Percentiles rank a stretch among this genome's conserved stretches.
phyloP scores from a whole-genome alignment of 2,888 invertebrate species.

The Germaria angustata region DNA sequence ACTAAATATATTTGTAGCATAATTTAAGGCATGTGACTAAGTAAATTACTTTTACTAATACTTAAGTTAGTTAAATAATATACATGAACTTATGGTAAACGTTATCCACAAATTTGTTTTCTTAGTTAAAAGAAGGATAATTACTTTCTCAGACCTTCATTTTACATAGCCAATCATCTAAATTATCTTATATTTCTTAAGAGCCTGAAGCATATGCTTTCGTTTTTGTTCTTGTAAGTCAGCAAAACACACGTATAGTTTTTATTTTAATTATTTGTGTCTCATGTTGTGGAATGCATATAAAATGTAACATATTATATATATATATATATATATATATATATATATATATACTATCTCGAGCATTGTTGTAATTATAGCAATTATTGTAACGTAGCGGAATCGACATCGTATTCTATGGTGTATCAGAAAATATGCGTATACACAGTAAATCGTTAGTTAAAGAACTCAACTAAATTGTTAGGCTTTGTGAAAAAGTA shows the following conservation, averaged over 20 bases:
- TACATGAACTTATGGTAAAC: not conserved
- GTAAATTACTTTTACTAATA: not conserved
- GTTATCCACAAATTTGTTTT: not conserved
- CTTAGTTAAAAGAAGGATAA: not conserved
- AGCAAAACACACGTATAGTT: not conserved
- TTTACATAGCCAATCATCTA: not conserved
- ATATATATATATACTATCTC: not conserved
- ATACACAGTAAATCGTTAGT: too few relatives aligned
- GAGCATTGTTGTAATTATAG: too few relatives aligned
- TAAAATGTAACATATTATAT: not conserved
- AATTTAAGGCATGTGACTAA: not conserved
- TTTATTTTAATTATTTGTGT: conserved; percentile 8
- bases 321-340: not conserved
- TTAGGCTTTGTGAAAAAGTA: too few relatives aligned
- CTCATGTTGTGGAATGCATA: not conserved
- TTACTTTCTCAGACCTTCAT: not conserved
- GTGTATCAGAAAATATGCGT: too few relatives aligned
- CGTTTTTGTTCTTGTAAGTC: not conserved
- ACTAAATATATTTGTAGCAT: not conserved
- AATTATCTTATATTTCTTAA: not conserved
- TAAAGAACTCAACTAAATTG: too few relatives aligned
- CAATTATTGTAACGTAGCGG: too few relatives aligned
- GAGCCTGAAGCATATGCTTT: not conserved
- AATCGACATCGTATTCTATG: too few relatives aligned
- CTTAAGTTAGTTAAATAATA: conserved; percentile 15